Evolutionary conservation across 2,113 vertebrate genomes (phyloP), one percentile per base, ranked within the genome.

Genomic region (Chaetodon trifascialis): DNA sequence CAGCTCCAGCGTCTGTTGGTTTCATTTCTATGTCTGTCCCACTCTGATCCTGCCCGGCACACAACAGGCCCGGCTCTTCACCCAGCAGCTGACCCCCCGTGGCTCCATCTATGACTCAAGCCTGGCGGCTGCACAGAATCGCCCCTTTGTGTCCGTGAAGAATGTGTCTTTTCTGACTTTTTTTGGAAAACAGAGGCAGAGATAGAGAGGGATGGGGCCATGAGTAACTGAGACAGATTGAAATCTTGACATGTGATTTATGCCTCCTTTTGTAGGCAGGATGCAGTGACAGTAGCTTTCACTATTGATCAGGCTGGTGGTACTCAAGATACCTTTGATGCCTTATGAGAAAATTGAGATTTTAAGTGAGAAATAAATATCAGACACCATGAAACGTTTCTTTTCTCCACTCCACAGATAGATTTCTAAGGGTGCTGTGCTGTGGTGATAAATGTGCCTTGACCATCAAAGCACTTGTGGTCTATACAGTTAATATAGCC

Each of bases 161-260:
- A 94, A 94, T 93, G 92, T 78, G 47, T 90, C 92, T 93, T 88
- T 90, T 92, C 86, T 87, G 54, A 44, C 47, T 89, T 76, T 86
- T 90, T 84, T 80, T 85, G 86, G 51, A 76, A 85, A 88, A 84
- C 83, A 72, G 73, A 80, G 65, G 55, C 68, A 68, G 62, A 84
- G 82, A 84, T 69, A 83, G 72, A 55, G 84, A 81, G 74, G 54
- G 11, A 71, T 30, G 60, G 65, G 71, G 59, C 75, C 65, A 73
- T 83, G 78, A 80, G 83, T 79, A 76, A 80, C 40, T 40, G 73
- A 85, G 74, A 87, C 75, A 51, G 88, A 90, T 86, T 89, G 59
- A 87, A 75, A 85, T 81, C 58, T 83, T 60, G 44, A 66, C 82
- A 59, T 80, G 64, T 84, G 84, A 89, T 92, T 88, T 84, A 79